Base-by-base conservation (phyloP, 2,797 vertebrate genomes). In the Furcifer pardalis region DNA sequence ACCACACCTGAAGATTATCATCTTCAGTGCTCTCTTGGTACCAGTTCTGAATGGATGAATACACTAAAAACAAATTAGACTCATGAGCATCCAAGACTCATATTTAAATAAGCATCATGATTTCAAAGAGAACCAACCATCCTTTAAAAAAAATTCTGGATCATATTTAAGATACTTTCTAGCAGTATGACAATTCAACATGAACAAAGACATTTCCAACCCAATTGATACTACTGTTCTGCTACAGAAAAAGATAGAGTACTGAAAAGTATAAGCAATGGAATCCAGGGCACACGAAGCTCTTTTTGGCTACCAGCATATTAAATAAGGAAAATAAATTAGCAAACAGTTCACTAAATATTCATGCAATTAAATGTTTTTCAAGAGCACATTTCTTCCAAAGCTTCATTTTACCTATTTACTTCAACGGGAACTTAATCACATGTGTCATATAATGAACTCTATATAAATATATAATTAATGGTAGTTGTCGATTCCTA, bases 401-500 rank as follows among this genome's bases (percentile, higher is more conserved):
- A 88, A 92, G 35, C 62, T 87, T 88, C n/a, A 46, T 72, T 82
- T 84, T 83, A 89, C 86, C 81, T 49, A 62, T 71, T 75, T 32
- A 87, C 56, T 71, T n/a, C 7, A 80, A 30, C 19, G 32, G 83
- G 60, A 46, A 77, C 66, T 13, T 73, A 44, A 8, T 49, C 12
- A 17, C 71, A 40, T 71, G 21, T 68, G 76, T 90, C 77, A 86
- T 35, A 69, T 69, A 77, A 83, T 82, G 60, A 81, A n/a, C 86
- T 77, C 46, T 85, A 49, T 35, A 85, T 15, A 87, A 86, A 77
- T 76, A 21, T 52, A 73, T 81, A 74, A 75, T 60, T 35, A 78
- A 84, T 37, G 40, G 17, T 13, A 87, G 56, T 52, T 40, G 88
- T 27, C 86, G 35, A 21, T 85, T 77, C 19, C 75, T 0, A 49